Evolutionary conservation across 2,888 invertebrate genomes (phyloP).

Genomic region (Drosophila infuscata): DNA sequence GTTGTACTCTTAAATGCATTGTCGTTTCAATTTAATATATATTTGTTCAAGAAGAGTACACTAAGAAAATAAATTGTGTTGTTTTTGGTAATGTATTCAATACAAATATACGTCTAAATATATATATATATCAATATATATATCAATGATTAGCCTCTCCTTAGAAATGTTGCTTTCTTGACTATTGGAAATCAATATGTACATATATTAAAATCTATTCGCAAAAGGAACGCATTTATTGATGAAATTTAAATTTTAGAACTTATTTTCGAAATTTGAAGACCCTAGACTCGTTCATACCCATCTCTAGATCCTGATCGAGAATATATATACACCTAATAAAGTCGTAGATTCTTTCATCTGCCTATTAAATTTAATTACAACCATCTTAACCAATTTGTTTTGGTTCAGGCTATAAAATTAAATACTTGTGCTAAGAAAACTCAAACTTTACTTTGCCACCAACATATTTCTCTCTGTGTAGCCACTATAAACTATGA

Average conservation of each 20-base stretch:
- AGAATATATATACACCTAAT: neutral
- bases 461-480: neutral
- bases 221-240: neutral
- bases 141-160: neutral
- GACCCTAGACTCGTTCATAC: neutral
- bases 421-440: too few relatives aligned
- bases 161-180: neutral
- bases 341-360: neutral
- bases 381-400: neutral
- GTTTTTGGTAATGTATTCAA: neutral
- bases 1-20: neutral
- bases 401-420: neutral
- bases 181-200: neutral
- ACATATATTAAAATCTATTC: neutral
- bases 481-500: neutral
- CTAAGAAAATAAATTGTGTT: neutral
- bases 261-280: neutral
- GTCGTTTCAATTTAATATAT: neutral
- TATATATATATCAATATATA: too few relatives aligned
- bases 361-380: neutral
- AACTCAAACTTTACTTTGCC: neutral
- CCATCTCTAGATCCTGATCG: neutral
- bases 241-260: neutral
- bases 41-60: neutral
- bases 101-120: neutral